phyloP scores from a whole-genome alignment of 2,797 vertebrate species.

The Fistularia commersonii region DNA sequence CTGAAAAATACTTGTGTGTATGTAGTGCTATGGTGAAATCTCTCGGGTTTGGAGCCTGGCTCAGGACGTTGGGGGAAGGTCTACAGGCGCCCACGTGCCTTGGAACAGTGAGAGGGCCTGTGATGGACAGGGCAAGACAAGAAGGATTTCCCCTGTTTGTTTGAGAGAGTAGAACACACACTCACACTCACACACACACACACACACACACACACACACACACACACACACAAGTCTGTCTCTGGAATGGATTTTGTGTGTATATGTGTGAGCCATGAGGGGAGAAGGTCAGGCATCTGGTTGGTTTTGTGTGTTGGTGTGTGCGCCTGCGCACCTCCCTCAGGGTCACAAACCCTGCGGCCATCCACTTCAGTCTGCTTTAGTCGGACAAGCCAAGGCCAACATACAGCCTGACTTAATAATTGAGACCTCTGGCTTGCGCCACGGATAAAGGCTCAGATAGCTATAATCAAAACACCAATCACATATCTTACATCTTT shows the following conservation, averaged over 20 bases:
- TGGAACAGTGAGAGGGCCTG: conserved; percentile 56
- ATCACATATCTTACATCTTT: conserved; percentile 35
- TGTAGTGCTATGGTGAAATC: conserved; percentile 24
- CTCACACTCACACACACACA: conserved; percentile 24
- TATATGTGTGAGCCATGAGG: conserved; percentile 30
- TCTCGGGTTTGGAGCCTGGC: conserved; percentile 35
- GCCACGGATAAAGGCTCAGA: conserved; percentile 22
- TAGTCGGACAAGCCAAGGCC: conserved; percentile 63
- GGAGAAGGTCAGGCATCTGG: conserved; percentile 40
- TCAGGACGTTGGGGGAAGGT: conserved; percentile 25
- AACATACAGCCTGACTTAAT: conserved; percentile 61
- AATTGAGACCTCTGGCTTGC: conserved; percentile 38
- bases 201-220: conserved; percentile 6
- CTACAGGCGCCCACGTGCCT: conserved; percentile 50
- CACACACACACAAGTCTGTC: conserved; percentile 50
- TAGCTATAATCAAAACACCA: conserved; percentile 26
- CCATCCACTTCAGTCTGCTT: conserved; percentile 56
- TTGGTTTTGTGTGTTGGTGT: conserved; percentile 36
- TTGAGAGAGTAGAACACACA: conserved; percentile 46
- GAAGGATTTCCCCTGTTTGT: conserved; percentile 80
- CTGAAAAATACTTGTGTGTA: conserved; percentile 16
- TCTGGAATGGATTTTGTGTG: conserved; percentile 42
- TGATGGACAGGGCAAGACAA: conserved; percentile 73
- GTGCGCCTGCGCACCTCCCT: conserved; percentile 18
- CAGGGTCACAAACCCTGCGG: conserved; percentile 62